A percentile compares a stretch with the other conserved stretches of the same genome.
These are phyloP conservation scores for Tangara arthus DNA, from an alignment of 2,797 vertebrate genomes.

Conservation along the genomic window DNA sequence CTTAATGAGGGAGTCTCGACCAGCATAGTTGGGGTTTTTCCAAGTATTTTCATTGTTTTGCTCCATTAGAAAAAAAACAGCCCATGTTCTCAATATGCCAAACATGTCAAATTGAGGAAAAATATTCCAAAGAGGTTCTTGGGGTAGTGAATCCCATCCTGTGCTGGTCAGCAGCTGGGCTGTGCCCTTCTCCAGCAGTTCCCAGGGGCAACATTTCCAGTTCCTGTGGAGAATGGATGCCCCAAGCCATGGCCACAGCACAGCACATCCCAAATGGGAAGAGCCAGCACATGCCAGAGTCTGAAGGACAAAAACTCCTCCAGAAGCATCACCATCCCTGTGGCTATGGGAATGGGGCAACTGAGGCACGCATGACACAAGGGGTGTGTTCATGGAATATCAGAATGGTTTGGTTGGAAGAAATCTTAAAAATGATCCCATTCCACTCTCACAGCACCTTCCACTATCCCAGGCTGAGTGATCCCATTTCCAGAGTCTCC, in stretches of 20 bases:
- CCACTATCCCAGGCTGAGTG: background rate
- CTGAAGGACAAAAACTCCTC: background rate
- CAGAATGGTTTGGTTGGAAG: background rate
- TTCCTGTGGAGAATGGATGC: background rate
- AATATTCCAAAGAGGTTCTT: accelerated
- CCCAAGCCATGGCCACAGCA: background rate
- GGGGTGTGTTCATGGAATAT: accelerated
- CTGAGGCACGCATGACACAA: background rate
- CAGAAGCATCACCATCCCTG: accelerated
- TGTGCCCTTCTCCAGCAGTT: background rate
- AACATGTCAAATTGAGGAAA: background rate
- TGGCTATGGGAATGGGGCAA: background rate
- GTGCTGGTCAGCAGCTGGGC: background rate
- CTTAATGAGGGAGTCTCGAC: background rate
- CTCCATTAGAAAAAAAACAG: background rate
- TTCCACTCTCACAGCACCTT: background rate
- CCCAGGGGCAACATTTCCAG: background rate
- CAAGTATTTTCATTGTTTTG: constrained; percentile 25
- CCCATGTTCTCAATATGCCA: background rate
- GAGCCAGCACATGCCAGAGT: accelerated
- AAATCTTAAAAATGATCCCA: background rate
- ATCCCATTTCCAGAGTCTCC: background rate
- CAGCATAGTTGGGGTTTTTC: background rate
- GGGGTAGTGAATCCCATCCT: background rate
- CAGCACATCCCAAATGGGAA: accelerated